Evolutionary conservation across 1,140 invertebrate genomes (phyloP).

Genomic region (Drosophila guanche): DNA sequence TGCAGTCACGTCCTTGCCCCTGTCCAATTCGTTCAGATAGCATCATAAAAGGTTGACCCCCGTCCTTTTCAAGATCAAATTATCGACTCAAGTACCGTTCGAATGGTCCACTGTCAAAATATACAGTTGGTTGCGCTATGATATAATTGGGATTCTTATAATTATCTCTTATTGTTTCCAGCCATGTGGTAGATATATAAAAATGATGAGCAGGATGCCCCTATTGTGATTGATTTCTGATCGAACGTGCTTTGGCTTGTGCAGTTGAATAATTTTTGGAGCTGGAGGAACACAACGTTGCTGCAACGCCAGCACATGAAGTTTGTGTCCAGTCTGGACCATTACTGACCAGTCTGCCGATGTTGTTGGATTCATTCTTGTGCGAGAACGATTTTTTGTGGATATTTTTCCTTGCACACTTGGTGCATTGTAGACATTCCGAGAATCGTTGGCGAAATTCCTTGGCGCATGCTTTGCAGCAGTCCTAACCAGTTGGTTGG

Average conservation of each 20-base stretch:
- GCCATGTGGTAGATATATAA: too few species aligned
- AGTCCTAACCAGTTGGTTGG: conserved; percentile 53
- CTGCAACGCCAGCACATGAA: conserved; percentile 1
- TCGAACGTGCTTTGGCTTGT: neutral
- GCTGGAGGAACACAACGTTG: neutral
- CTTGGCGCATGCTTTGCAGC: conserved; percentile 74
- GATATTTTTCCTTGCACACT: conserved; percentile 63
- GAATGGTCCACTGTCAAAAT: conserved; percentile 48
- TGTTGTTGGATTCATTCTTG: conserved; percentile 47
- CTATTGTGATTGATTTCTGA: too few species aligned
- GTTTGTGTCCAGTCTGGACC: conserved; percentile 24
- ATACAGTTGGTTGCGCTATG: conserved; percentile 35
- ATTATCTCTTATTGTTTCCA: conserved; percentile 4
- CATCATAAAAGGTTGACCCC: conserved; percentile 6
- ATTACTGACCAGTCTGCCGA: conserved; percentile 14
- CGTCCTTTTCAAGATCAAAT: conserved; percentile 48
- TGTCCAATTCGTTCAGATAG: conserved; percentile 50
- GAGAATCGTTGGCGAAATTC: conserved; percentile 75
- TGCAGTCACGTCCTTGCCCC: conserved; percentile 67
- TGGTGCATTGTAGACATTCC: conserved; percentile 75
- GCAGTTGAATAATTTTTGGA: neutral
- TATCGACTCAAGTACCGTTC: conserved; percentile 60
- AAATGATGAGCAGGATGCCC: too few species aligned
- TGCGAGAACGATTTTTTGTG: conserved; percentile 41
- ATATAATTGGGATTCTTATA: conserved; percentile 38